Base-by-base conservation (phyloP, 2,888 invertebrate genomes). In the Plebejus anna region DNA sequence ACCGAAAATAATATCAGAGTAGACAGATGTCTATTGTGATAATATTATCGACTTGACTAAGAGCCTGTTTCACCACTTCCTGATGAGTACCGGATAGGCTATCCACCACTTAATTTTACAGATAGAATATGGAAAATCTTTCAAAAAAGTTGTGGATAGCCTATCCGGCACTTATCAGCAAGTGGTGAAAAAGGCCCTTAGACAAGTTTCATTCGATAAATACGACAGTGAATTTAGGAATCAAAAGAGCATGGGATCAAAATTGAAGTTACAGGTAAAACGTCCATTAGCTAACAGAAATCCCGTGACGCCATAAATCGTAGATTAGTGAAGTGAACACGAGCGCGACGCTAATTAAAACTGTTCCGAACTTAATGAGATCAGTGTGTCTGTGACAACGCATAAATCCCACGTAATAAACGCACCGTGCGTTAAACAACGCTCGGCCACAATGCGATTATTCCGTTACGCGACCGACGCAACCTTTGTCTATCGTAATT, bases 361-460 rank as follows among this genome's bases (percentile, higher is more conserved):
- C 87, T 89, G 87, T 87, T 85, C 84, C 85, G 81, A 83, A 82
- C 83, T 88, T 90, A 91, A 92, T 92, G 90, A 90, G 88, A 86
- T 87, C 88, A 84, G 86, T 84, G 83, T 85, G 83, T 86, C 85
- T 86, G 90, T 90, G 91, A 90, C 91, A 90, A 87, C 87, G 88
- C 90, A 92, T 91, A 91, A 92, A 92, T 91, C 89, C 87, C 82
- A 81, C 84, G 86, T 91, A 91, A 92, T 91, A 91, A 92, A 90
- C 88, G 89, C 90, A 88, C 85, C 82, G 82, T 88, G 86, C 90
- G 87, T 90, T 90, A 90, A 90, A 91, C 89, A 84, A 84, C 85
- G 88, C 89, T 91, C 89, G 89, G 88, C 88, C 90, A 90, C 90
- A 91, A 90, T 90, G 88, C 90, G 90, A 92, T 92, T 91, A 92